Conservation (phyloP, 2,113 vertebrate genomes). For the Prochilodus magdalenae region DNA sequence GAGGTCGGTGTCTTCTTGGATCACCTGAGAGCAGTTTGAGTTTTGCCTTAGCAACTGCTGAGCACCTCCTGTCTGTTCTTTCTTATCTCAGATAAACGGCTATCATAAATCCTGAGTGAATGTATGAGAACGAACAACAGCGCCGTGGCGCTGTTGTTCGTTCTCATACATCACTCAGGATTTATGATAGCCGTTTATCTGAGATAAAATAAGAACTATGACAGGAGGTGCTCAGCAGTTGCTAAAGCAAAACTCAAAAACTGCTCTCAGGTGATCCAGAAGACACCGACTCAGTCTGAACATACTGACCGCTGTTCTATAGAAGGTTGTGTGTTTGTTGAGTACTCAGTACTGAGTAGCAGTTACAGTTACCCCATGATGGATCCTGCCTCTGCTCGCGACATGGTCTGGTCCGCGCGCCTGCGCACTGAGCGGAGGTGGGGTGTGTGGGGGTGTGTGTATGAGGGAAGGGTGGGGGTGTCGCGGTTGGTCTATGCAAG, state of each 20-base stretch:
- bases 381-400: neutral
- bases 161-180: neutral
- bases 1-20: neutral
- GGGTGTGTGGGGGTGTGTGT: too few relatives aligned
- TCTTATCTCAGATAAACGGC: neutral
- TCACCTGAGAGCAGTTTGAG: neutral
- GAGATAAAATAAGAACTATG: neutral
- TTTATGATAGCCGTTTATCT: neutral
- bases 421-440: constrained; percentile 52
- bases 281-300: neutral
- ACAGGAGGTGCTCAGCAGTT: neutral
- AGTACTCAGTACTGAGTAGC: too few relatives aligned
- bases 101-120: neutral
- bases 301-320: neutral
- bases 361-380: neutral
- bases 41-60: neutral
- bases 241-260: neutral
- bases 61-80: neutral
- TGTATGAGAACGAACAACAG: neutral
- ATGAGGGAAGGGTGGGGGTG: constrained; percentile 31
- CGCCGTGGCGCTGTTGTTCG: neutral
- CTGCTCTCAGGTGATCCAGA: neutral
- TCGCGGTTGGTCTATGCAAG: constrained; percentile 53
- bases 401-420: neutral
- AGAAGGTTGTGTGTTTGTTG: too few relatives aligned